A percentile compares a stretch with the other conserved stretches of the same genome.
These are phyloP conservation scores for Neoniphon sammara DNA, from an alignment of 2,797 vertebrate genomes.

Conservation along the genomic window DNA sequence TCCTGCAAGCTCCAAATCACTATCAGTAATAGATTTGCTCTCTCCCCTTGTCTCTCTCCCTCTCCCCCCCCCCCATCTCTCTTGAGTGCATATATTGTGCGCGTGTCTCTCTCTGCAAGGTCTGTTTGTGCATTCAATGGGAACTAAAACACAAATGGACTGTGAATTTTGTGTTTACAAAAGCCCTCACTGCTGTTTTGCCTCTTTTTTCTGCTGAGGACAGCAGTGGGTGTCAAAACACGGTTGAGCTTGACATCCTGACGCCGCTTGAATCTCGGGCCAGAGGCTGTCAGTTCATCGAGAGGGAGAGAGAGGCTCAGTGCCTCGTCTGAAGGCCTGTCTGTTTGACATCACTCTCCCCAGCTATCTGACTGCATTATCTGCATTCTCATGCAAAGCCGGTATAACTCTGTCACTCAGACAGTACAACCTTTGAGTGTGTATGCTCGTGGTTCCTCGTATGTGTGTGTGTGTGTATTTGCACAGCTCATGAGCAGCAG, in stretches of 20 bases:
- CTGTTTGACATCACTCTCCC: slow-evolving; percentile 76
- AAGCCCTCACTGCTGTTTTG: slow-evolving; percentile 60
- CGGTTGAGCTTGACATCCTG: slow-evolving; percentile 73
- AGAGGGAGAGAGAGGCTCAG: slow-evolving; percentile 59
- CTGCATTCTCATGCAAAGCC: slow-evolving; percentile 73
- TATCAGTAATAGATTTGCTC: slow-evolving; percentile 72
- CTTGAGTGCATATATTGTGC: background rate
- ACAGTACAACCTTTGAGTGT: slow-evolving; percentile 27
- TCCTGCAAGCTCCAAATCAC: slow-evolving; percentile 65
- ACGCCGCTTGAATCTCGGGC: slow-evolving; percentile 74
- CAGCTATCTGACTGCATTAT: slow-evolving; percentile 74
- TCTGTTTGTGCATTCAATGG: slow-evolving; percentile 59
- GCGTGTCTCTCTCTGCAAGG: slow-evolving; percentile 12
- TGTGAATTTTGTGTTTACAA: slow-evolving; percentile 70
- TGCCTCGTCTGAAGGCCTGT: slow-evolving; percentile 75
- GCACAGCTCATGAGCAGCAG: slow-evolving; percentile 21
- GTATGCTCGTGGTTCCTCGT: too few species aligned
- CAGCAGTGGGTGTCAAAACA: slow-evolving; percentile 78
- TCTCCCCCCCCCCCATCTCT: too few species aligned
- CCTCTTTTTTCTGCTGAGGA: slow-evolving; percentile 77
- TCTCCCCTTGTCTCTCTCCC: slow-evolving; percentile 42
- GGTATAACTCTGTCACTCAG: slow-evolving; percentile 70
- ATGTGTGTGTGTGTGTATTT: too few species aligned
- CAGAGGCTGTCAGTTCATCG: slow-evolving; percentile 75
- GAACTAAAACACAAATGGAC: slow-evolving; percentile 68